Base-by-base conservation (phyloP, 2,888 invertebrate species). In the Lacanobia oleracea region DNA sequence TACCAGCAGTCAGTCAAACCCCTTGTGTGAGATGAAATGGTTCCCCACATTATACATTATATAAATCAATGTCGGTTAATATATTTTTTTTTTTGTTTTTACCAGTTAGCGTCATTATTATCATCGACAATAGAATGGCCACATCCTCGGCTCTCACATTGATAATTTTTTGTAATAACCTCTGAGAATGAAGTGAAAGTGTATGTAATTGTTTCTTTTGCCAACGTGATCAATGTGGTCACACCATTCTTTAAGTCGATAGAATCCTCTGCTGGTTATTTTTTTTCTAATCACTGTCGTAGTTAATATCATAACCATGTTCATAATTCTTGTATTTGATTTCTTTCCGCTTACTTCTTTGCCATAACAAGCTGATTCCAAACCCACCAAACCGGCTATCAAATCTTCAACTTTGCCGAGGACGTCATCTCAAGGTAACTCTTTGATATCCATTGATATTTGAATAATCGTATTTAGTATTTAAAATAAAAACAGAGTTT, bases 331-430 rank as follows among this genome's bases (percentile, higher is more conserved):
- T 94, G 92, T 94, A 93, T 94, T 94, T 94, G 91, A 94, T 95
- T 95, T 95, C 95, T 95, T 95, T 95, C 95, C 95, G 95, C 96
- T 95, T 96, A 93, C 95, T 95, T 95, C 95, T 95, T 95, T 95
- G 94, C 95, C 93, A 94, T 94, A 94, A 94, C 94, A 97, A 98
- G 98, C 98, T 97, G 98, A 98, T 96, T 97, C 98, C 96, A 98
- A 98, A 97, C 99, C 99, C 93, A 97, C 98, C 94, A 99, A 99
- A 97, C 98, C 99, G 96, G 99, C 99, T 95, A 99, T 99, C 97
- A 99, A 99, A 97, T 98, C 98, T 93, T 98, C 98, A 90, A 98
- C 98, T 93, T 97, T 99, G 96, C 98, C 98, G 93, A 97, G 98
- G 97, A 98, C 98, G 92, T 98, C 98, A 88, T 98, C 98, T 89